Conservation (phyloP, 1,140 invertebrate genomes). For the Lamellibrachia luymesi region DNA sequence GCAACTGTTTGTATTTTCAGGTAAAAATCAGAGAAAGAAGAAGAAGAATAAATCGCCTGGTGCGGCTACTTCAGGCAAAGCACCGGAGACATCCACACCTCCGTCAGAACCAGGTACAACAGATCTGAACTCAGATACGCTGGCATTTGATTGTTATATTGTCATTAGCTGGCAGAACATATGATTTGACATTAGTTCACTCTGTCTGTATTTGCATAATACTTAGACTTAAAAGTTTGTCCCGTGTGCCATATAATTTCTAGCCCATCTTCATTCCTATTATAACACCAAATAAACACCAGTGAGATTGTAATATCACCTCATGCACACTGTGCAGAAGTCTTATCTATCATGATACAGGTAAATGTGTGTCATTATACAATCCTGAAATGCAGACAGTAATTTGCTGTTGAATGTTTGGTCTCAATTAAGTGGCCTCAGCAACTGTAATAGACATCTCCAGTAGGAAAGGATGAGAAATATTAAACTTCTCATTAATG, state of each 20-base stretch:
- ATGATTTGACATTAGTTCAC: too few relatives aligned
- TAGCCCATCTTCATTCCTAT: too few relatives aligned
- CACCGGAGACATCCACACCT: not conserved
- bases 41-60: not conserved
- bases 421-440: not conserved
- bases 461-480: not conserved
- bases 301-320: not conserved
- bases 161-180: not conserved
- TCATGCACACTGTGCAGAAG: too few relatives aligned
- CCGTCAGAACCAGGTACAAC: not conserved
- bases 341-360: not conserved
- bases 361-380: not conserved
- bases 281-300: too few relatives aligned
- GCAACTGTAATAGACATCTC: not conserved
- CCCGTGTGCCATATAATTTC: not conserved
- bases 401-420: too few relatives aligned
- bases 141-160: not conserved
- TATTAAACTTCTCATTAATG: not conserved
- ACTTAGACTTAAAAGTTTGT: not conserved
- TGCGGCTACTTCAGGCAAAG: not conserved
- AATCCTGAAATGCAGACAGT: not conserved
- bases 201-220: not conserved
- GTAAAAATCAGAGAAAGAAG: not conserved
- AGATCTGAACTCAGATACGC: not conserved
- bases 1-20: not conserved